phyloP scores from a whole-genome alignment of 1,140 invertebrate genomes.

The Aculops lycopersici region DNA sequence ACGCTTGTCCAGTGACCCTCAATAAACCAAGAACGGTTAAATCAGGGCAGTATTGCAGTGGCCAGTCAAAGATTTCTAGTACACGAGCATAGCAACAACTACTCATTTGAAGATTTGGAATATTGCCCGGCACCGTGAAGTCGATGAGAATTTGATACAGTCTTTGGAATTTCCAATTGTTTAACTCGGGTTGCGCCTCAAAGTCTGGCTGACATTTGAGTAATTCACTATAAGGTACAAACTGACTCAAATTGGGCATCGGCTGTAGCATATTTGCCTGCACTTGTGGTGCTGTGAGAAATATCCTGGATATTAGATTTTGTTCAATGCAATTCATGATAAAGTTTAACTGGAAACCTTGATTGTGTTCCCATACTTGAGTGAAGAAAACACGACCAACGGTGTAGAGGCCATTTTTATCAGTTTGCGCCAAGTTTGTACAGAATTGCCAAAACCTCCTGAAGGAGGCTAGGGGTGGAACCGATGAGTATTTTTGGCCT shows the following conservation, averaged over 20 bases:
- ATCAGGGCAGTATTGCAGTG: conserved; percentile 68
- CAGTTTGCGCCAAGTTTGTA: conserved; percentile 6
- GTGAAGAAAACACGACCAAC: conserved; percentile 7
- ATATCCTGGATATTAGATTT: conserved; percentile 3
- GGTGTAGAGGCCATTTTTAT: conserved; percentile 8
- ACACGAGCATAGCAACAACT: conserved; percentile 26
- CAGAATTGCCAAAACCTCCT: conserved; percentile 8
- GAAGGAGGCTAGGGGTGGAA: conserved; percentile 1
- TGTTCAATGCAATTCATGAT: conserved; percentile 7
- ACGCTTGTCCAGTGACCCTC: neutral
- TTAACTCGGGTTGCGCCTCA: conserved; percentile 3
- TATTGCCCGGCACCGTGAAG: neutral
- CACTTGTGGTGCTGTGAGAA: conserved; percentile 2
- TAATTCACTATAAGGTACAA: conserved; percentile 7
- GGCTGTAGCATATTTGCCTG: neutral
- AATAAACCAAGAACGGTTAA: conserved; percentile 51
- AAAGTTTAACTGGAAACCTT: conserved; percentile 8
- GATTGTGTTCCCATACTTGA: conserved; percentile 7
- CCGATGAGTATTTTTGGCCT: neutral
- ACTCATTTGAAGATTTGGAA: neutral
- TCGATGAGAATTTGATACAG: conserved; percentile 9
- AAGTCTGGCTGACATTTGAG: conserved; percentile 9
- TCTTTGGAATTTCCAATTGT: conserved; percentile 9
- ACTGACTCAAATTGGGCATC: conserved; percentile 1
- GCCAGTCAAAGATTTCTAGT: conserved; percentile 65